phyloP scores from a whole-genome alignment of 2,113 vertebrate species.

The Halichoeres trimaculatus region DNA sequence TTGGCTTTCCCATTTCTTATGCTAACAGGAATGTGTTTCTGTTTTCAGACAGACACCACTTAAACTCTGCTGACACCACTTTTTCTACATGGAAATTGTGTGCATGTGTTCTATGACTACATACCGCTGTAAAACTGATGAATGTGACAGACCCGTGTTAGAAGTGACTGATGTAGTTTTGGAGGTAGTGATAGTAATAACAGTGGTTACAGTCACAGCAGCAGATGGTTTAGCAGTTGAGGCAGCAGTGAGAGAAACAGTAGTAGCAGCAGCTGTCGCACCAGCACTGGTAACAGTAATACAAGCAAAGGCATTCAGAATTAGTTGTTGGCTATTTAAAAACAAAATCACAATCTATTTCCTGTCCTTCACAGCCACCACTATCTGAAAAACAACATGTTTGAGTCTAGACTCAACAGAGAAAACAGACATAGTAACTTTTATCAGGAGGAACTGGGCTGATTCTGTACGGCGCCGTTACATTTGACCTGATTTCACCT shows the following conservation, averaged over 20 bases:
- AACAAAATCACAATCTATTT: constrained; percentile 25
- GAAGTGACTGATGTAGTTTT: no score
- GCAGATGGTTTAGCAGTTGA: constrained; percentile 10
- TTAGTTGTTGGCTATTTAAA: constrained; percentile 23
- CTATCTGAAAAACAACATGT: constrained; percentile 17
- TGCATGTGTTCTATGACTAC: constrained; percentile 6
- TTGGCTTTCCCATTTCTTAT: not conserved
- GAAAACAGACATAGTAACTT: constrained; percentile 25
- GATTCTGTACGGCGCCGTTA: not conserved
- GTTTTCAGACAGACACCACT: not conserved
- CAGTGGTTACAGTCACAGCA: not conserved
- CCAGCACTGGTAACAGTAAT: not conserved
- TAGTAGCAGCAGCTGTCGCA: constrained; percentile 9
- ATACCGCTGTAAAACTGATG: constrained; percentile 3
- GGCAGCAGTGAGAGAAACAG: constrained; percentile 8
- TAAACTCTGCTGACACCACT: constrained; percentile 8
- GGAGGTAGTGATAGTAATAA: not conserved
- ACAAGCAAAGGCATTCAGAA: constrained; percentile 8
- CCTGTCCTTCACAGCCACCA: constrained; percentile 13
- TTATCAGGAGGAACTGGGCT: constrained; percentile 6
- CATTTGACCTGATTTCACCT: constrained; percentile 17
- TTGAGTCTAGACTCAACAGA: constrained; percentile 27
- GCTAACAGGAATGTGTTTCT: not conserved
- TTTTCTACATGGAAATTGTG: not conserved
- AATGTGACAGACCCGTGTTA: not conserved